Evolutionary conservation across 30 jellyfish, hydroid and myxozoan genomes (phyloP), one percentile per base, ranked within the genome.

Genomic region (Clytia hemisphaerica): DNA sequence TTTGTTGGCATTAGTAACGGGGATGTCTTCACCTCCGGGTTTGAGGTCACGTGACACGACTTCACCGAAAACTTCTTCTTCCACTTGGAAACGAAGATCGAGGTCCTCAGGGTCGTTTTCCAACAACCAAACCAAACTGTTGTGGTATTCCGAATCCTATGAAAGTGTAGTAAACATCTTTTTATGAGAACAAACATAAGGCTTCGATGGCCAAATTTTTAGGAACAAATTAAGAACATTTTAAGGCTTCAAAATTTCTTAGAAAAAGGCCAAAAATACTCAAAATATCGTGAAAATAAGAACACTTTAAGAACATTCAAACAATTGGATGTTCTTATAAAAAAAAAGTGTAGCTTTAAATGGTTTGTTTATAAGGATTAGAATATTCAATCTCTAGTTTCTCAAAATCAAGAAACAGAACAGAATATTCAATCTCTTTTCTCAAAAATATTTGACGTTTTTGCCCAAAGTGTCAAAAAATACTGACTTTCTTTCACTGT

Each of bases 41-140:
- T 79, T 88, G 77, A 88, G 54, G 38, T 79, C 97, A 32, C 88
- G 83, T 24, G 89, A 66, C 19, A 72, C 38, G 3, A 88, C 77
- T 45, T 66, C 38, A 0, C 97, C 97, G 49, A 88, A 79, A 14
- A 90, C 94, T 64, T 88, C 97, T 33, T 88, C 94, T 37, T 88
- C 97, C 19, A 88, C 86, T 58, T 73, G 94, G 59, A 88, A 88
- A 26, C 94, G 92, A 1, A 88, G 75, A 65, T 88, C 97, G 14
- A 88, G 59, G 21, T 66, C 93, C 50, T 80, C 94, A 16, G 97
- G 97, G 83, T 88, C 97, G 59, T 88, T 80, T 4, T 80, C 92
- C 68, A 78, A 93, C 53, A 88, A 71, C 97, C 97, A 88, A 38
- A 71, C 77, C 80, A 88, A 88, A 79, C 97, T 88, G 76, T 88